Percentiles rank a stretch among this genome's conserved stretches.
phyloP scores from a whole-genome alignment of 2,113 vertebrate species.

The human region GRCh38 chr6:137664501-137665000 shows the following conservation, averaged over 20 bases:
- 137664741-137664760: background rate
- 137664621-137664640: background rate
- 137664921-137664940: background rate
- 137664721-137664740: background rate
- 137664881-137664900: background rate
- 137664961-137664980: background rate
- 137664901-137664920: background rate
- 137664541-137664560: background rate
- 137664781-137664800: background rate
- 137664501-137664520: background rate
- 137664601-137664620: slow-evolving; percentile 26
- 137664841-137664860: background rate
- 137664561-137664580: background rate
- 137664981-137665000: background rate
- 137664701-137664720: background rate
- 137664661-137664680: background rate
- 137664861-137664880: background rate
- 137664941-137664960: background rate
- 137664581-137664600: background rate
- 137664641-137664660: background rate
- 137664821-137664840: background rate
- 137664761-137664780: background rate
- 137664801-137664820: background rate
- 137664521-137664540: background rate
- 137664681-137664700: background rate